phyloP scores from a whole-genome alignment of 2,888 invertebrate genomes.

The Hemistola chrysoprasaria region DNA sequence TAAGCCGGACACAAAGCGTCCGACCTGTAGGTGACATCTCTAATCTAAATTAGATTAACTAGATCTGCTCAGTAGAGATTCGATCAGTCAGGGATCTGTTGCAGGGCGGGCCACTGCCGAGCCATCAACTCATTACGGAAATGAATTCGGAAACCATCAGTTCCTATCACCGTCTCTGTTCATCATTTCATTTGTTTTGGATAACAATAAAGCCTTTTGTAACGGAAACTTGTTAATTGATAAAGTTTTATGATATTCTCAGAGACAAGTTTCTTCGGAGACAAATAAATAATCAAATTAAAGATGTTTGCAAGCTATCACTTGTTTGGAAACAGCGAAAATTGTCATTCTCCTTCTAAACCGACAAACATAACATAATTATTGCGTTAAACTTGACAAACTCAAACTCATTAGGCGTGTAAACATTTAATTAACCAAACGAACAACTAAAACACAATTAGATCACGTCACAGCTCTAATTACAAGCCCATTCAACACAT shows the following conservation, averaged over 20 bases:
- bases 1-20: no score
- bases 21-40: background rate
- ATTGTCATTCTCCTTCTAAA: no score
- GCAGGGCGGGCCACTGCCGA: background rate
- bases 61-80: constrained; percentile 23
- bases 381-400: constrained; percentile 3
- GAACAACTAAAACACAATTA: constrained; percentile 15
- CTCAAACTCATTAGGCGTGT: constrained; percentile 6
- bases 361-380: background rate
- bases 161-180: constrained; percentile 7
- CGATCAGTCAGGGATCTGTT: constrained; percentile 23
- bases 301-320: no score
- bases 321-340: no score
- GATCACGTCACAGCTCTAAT: constrained; percentile 15
- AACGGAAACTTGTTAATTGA: no score
- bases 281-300: no score
- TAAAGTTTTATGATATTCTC: no score
- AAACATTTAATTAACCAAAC: constrained; percentile 10
- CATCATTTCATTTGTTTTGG: no score
- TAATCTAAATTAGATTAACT: constrained; percentile 24
- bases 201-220: no score
- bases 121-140: constrained; percentile 4
- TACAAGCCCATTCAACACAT: constrained; percentile 22
- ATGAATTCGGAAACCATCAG: constrained; percentile 11
- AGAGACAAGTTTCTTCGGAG: no score